Evolutionary conservation across 2,113 vertebrate species (phyloP).

Genomic region (Riparia riparia): DNA sequence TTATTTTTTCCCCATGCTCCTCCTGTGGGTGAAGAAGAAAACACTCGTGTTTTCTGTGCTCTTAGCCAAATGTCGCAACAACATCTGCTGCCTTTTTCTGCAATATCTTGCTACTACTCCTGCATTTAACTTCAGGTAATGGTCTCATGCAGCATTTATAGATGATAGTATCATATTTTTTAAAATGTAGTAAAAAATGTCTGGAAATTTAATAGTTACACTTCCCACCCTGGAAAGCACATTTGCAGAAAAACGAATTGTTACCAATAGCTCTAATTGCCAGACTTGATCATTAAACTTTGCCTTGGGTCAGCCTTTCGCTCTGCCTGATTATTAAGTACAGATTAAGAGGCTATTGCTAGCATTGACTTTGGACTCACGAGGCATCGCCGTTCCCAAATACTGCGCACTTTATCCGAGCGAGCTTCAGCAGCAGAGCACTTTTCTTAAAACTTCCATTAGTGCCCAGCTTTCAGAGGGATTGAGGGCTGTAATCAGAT

Average conservation of each 20-base stretch:
- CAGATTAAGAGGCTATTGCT: neutral
- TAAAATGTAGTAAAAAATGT: neutral
- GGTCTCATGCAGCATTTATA: neutral
- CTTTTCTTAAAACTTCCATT: slow-evolving; percentile 26
- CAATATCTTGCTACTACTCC: neutral
- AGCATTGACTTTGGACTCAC: neutral
- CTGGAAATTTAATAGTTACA: neutral
- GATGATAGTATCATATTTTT: neutral
- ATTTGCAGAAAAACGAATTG: neutral
- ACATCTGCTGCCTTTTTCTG: neutral
- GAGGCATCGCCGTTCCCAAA: neutral
- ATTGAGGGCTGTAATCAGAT: neutral
- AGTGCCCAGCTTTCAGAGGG: neutral
- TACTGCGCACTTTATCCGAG: neutral
- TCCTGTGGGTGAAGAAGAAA: accelerated
- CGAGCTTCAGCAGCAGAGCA: neutral
- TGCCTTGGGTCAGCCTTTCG: slow-evolving; percentile 12
- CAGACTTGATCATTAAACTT: slow-evolving; percentile 21
- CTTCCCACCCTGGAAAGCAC: neutral
- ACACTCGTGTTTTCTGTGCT: neutral
- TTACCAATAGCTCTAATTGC: neutral
- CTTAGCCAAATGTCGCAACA: neutral
- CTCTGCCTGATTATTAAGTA: slow-evolving; percentile 16
- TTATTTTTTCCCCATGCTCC: neutral
- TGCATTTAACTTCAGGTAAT: neutral